Conservation (phyloP, 2,888 invertebrate genomes). For the Drosophila birchii region DNA sequence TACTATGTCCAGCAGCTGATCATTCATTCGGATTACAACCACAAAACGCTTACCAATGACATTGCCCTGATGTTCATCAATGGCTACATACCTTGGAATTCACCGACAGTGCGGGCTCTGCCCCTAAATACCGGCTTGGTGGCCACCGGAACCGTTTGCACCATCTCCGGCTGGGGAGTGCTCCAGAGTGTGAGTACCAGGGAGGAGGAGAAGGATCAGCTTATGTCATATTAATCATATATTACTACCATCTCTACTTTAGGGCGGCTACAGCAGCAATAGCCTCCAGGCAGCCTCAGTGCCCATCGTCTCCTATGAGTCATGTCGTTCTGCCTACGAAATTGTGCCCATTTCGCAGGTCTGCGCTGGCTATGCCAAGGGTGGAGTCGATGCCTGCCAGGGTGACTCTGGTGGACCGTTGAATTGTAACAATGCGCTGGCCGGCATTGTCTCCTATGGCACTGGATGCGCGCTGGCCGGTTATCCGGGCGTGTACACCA, state of each 20-base stretch:
- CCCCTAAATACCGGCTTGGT: slow-evolving; percentile 39
- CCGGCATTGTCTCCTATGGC: slow-evolving; percentile 81
- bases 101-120: slow-evolving; percentile 52
- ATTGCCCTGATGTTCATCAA: slow-evolving; percentile 76
- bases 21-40: slow-evolving; percentile 55
- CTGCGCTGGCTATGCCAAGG: slow-evolving; percentile 73
- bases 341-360: slow-evolving; percentile 59
- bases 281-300: slow-evolving; percentile 54
- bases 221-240: not conserved
- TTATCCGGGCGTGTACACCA: slow-evolving; percentile 80
- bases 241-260: not conserved
- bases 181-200: slow-evolving; percentile 7
- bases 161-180: slow-evolving; percentile 79
- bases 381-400: slow-evolving; percentile 79
- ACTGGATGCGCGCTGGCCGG: slow-evolving; percentile 58
- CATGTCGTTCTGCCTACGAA: slow-evolving; percentile 56
- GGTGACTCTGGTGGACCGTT: slow-evolving; percentile 82
- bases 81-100: slow-evolving; percentile 64
- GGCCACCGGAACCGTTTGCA: slow-evolving; percentile 46
- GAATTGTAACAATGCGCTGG: slow-evolving; percentile 59
- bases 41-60: slow-evolving; percentile 59
- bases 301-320: slow-evolving; percentile 51
- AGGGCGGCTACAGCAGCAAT: slow-evolving; percentile 35
- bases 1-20: slow-evolving; percentile 66
- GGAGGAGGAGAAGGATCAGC: not conserved